A percentile compares a stretch with the other conserved stretches of the same genome.
Evolutionary conservation across 2,797 vertebrate genomes (phyloP).

Genomic region (Falco berigora): DNA sequence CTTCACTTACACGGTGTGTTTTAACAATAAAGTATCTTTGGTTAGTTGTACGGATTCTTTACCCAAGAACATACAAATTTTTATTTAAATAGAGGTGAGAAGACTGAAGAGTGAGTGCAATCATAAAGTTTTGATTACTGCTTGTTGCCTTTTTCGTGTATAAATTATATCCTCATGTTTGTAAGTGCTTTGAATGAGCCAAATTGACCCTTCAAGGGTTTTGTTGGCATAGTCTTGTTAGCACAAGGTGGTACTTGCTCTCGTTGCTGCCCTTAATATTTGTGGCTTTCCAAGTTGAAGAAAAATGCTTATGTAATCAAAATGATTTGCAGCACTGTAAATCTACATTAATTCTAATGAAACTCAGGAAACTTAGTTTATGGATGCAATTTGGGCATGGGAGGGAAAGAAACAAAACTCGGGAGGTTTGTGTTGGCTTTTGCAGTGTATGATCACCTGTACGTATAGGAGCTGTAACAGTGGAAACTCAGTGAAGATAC

Average conservation of each 20-base stretch:
- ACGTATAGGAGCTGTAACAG: accelerated
- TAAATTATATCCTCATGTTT: not conserved
- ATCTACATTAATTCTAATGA: not conserved
- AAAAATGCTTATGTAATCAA: not conserved
- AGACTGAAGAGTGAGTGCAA: not conserved
- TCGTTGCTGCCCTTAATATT: not conserved
- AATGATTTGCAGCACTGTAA: not conserved
- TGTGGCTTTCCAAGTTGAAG: not conserved
- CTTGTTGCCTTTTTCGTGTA: not conserved
- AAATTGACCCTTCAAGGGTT: not conserved
- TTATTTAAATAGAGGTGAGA: not conserved
- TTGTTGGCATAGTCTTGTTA: not conserved
- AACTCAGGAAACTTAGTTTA: not conserved
- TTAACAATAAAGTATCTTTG: not conserved
- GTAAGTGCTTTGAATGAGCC: not conserved
- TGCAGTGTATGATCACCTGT: not conserved
- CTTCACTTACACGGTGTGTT: not conserved
- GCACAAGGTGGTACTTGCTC: not conserved
- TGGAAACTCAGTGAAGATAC: not conserved
- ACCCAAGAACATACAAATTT: not conserved
- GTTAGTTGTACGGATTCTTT: not conserved
- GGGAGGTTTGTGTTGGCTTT: not conserved
- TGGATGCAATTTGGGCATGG: accelerated
- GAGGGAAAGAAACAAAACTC: not conserved
- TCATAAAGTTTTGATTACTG: not conserved